Evolutionary conservation across 2,888 invertebrate genomes (phyloP).

Genomic region (Xestia rhomboidea): DNA sequence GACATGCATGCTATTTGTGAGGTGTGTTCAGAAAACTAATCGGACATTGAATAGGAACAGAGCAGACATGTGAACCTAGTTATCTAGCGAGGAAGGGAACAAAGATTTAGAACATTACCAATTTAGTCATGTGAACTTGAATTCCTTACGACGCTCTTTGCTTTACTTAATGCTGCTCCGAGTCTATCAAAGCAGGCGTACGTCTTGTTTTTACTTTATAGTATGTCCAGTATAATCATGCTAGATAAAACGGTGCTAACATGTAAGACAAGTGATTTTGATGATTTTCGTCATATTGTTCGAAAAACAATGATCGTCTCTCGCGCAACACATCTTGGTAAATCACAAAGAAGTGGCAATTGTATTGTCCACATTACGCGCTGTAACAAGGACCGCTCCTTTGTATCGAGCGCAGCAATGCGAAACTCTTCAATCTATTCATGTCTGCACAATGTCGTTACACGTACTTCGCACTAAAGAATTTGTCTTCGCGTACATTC

Average conservation of each 20-base stretch:
- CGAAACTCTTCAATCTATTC: slow-evolving; percentile 76
- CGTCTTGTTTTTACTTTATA: not conserved
- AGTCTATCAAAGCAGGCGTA: not conserved
- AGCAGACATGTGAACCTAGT: slow-evolving; percentile 4
- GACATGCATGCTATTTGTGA: slow-evolving; percentile 29
- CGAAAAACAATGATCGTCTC: slow-evolving; percentile 53
- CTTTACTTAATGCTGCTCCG: not conserved
- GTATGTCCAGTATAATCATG: not conserved
- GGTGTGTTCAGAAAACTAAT: slow-evolving; percentile 27
- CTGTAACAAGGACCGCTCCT: slow-evolving; percentile 76
- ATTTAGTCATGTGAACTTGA: not conserved
- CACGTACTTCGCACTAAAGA: slow-evolving; percentile 65
- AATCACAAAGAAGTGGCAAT: slow-evolving; percentile 68
- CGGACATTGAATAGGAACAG: slow-evolving; percentile 20
- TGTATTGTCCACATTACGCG: slow-evolving; percentile 67
- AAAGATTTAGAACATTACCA: not conserved
- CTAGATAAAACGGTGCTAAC: not conserved
- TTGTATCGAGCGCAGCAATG: slow-evolving; percentile 78
- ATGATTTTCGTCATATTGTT: slow-evolving; percentile 56
- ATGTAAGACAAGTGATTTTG: slow-evolving; percentile 34
- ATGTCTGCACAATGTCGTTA: slow-evolving; percentile 58
- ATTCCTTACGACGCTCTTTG: not conserved
- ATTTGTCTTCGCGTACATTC: slow-evolving; percentile 49
- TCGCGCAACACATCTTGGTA: slow-evolving; percentile 60
- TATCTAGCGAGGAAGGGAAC: slow-evolving; percentile 3